Conservation (phyloP, 2,113 vertebrate genomes). For the Campylorhamphus procurvoides region DNA sequence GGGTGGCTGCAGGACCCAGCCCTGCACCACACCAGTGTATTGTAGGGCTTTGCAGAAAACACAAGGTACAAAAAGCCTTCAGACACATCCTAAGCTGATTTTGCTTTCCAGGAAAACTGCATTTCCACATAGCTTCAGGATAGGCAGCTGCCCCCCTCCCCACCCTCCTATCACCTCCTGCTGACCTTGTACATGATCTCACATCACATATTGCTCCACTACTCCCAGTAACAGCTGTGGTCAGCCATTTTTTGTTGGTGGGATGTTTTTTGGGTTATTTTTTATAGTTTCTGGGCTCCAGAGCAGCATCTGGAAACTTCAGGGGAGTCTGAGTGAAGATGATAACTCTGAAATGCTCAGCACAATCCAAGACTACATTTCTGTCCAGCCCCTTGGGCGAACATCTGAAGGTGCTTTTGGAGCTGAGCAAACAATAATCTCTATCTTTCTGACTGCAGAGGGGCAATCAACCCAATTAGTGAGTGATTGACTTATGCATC, state of each 20-base stretch:
- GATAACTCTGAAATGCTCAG: not conserved
- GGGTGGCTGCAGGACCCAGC: not conserved
- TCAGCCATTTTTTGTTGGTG: not conserved
- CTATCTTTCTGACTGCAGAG: not conserved
- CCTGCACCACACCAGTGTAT: accelerated
- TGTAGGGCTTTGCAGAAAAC: not conserved
- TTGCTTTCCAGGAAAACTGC: not conserved
- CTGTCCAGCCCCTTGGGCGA: not conserved
- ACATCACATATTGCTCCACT: not conserved
- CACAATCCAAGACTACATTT: not conserved
- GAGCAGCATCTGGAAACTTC: not conserved
- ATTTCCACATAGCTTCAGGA: not conserved
- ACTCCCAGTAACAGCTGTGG: not conserved
- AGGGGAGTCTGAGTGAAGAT: not conserved
- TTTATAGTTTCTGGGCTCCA: not conserved
- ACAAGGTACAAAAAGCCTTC: not conserved
- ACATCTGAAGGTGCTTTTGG: slow-evolving; percentile 30
- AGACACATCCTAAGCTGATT: not conserved
- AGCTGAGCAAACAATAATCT: not conserved
- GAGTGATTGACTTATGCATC: slow-evolving; percentile 13
- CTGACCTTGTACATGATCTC: not conserved
- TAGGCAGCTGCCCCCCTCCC: not conserved
- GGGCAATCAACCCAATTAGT: not conserved
- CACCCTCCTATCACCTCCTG: not conserved
- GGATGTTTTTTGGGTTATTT: not conserved